Base-by-base conservation (phyloP, 2,888 invertebrate species). In the Synergus laeviventris region DNA sequence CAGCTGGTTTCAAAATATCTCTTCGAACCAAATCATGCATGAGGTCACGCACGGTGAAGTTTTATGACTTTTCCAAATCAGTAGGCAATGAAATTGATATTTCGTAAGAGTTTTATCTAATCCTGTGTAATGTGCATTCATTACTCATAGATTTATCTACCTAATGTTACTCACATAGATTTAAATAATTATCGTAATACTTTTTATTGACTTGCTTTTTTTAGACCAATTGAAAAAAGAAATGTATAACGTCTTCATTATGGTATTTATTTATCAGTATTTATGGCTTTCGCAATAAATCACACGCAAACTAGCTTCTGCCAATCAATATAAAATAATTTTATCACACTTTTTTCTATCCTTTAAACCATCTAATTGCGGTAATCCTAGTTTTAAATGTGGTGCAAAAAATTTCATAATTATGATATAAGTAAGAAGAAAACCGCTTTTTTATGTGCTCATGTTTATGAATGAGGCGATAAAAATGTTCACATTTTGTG, bases 401-500 rank as follows among this genome's bases (percentile, higher is more conserved):
- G 31, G 70, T n/a, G 24, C 31, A 14, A 70, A 70, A 49, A 39
- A 70, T 49, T n/a, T 70, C 31, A 49, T 45, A 31, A 70, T 70
- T 66, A 24, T 42, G 24, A 66, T 8, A 45, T 21, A 66, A 49
- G 8, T 2, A 9, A 18, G n/a, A 31, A 31, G 31, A 31, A 31
- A 31, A 31, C 31, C 31, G 42, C 5, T 56, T 56, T 49, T 70
- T 70, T 64, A 21, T 39, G 11, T 49, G 49, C 24, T 70, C n/a
- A 31, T 24, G 49, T 49, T 70, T 70, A 70, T 70, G 70, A 49
- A n/a, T 31, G 70, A 49, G 70, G n/a, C 16, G 11, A 31, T 9
- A 36, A 3, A 45, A 1, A 45, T 70, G 36, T 66, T 66, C 24
- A 21, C 45, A 36, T 21, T 42, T 31, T 18, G 18, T 56, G 21